Base-by-base conservation (phyloP, 2,888 invertebrate genomes). In the Parascotia fuliginaria region DNA sequence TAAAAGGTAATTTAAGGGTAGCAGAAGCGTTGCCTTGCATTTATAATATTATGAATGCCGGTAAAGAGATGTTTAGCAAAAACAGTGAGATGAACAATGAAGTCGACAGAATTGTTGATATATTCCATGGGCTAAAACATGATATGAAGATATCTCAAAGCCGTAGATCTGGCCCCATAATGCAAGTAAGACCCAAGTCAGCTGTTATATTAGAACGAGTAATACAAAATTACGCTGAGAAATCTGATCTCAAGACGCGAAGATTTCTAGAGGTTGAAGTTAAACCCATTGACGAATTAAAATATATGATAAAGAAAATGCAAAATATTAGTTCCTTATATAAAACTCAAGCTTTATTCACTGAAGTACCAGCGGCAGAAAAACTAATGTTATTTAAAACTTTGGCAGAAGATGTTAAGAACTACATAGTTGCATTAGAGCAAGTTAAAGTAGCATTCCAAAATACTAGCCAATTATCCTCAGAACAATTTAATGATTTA, bases 1-100 rank as follows among this genome's bases (percentile, higher is more conserved):
- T 66, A 33, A 74, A 70, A 31, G 58, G 60, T 5, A 73, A 79
- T 13, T 60, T 83, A 27, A 77, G 77, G 42, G 69, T 90, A 36
- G 68, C 73, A 2, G 81, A 88, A 45, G 81, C 77, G 0, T 57
- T 92, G 11, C 91, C 91, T 12, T 91, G 91, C 55, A 77, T 91
- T 52, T 83, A 81, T 53, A 85, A 86, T 44, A 65, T 88, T 28
- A 60, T 91, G 11, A 81, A 79, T 42, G 45, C 55, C 7, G 71
- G 69, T 9, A 65, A 60, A 37, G 53, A 46, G 24, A 46, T 36
- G 22, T 9, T 19, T 1, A 13, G 16, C 27, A 54, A 64, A 14
- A 62, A 58, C 13, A 48, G 22, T 3, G 54, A 54, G 9, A 50
- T 49, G 2, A 33, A 34, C 12, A 43, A 45, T 7, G 50, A 69